Conservation (phyloP, 1,140 invertebrate species). For the Steinernema khuongi region DNA sequence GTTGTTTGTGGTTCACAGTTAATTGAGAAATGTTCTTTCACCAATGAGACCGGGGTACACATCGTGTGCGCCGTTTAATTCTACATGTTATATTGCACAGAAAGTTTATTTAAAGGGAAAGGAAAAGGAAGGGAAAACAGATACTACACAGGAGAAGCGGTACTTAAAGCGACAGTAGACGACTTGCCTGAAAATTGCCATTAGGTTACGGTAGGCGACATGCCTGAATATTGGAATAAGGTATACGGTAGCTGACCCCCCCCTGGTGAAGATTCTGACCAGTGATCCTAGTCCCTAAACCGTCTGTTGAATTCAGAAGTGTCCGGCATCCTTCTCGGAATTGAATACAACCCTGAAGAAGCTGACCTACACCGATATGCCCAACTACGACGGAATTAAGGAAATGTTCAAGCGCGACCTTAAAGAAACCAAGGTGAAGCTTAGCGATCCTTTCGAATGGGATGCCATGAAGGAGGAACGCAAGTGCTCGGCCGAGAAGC, state of each 20-base stretch:
- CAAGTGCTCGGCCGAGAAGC: conserved; percentile 22
- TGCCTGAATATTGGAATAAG: too few species aligned
- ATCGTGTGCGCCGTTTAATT: too few species aligned
- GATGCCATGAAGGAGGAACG: conserved; percentile 22
- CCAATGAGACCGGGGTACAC: too few species aligned
- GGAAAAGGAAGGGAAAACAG: too few species aligned
- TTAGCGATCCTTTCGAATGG: conserved; percentile 48
- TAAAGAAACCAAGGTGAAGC: conserved; percentile 33
- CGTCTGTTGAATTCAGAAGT: conserved; percentile 26
- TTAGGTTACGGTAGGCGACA: too few species aligned
- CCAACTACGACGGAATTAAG: conserved; percentile 35
- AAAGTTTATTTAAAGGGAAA: too few species aligned
- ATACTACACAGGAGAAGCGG: too few species aligned
- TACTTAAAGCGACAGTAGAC: too few species aligned
- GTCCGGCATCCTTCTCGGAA: conserved; percentile 38
- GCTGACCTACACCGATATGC: conserved; percentile 43
- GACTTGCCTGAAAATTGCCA: too few species aligned
- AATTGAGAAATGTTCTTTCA: too few species aligned
- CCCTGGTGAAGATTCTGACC: conserved; percentile 15
- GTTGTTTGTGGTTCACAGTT: too few species aligned
- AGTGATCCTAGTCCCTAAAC: neutral
- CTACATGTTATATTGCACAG: too few species aligned
- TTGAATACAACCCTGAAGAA: conserved; percentile 35
- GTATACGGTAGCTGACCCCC: conserved; percentile 33
- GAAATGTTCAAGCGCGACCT: conserved; percentile 35